phyloP scores from a whole-genome alignment of 2,113 vertebrate species.

The Oophaga pumilio region DNA sequence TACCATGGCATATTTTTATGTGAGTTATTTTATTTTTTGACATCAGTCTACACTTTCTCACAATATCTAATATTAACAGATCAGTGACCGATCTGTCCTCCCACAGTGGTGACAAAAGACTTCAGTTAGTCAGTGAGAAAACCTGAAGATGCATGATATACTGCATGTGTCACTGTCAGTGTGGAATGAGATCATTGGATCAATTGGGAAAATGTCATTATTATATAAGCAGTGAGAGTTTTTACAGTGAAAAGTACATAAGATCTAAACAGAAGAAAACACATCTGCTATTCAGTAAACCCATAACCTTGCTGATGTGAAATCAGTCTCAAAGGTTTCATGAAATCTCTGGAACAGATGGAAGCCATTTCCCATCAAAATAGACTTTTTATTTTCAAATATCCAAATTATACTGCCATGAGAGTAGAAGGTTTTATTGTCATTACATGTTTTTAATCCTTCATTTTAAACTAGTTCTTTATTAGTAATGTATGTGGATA shows the following conservation, averaged over 20 bases:
- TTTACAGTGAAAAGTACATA: constrained; percentile 32
- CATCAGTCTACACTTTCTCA: neutral
- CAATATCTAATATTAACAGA: neutral
- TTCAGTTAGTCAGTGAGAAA: neutral
- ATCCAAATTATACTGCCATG: neutral
- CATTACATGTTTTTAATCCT: neutral
- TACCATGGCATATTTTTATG: neutral
- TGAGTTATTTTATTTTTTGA: neutral
- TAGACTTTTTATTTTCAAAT: neutral
- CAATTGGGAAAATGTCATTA: constrained; percentile 21
- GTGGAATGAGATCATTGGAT: constrained; percentile 29
- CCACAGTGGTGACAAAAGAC: neutral
- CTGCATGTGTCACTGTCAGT: too few species aligned
- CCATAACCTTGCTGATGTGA: constrained; percentile 20
- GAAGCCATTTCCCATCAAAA: constrained; percentile 28
- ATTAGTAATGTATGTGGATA: too few species aligned
- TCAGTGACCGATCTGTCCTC: neutral
- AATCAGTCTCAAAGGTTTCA: constrained; percentile 26
- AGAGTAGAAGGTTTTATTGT: neutral
- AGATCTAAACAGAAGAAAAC: constrained; percentile 20
- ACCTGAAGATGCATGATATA: constrained; percentile 13
- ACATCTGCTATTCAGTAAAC: constrained; percentile 45
- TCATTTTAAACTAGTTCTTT: too few species aligned
- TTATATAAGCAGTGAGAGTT: constrained; percentile 18
- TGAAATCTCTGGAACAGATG: constrained; percentile 25